These are phyloP conservation scores for Pinna nobilis DNA, from an alignment of 1,140 invertebrate genomes.

Conservation along the genomic window DNA sequence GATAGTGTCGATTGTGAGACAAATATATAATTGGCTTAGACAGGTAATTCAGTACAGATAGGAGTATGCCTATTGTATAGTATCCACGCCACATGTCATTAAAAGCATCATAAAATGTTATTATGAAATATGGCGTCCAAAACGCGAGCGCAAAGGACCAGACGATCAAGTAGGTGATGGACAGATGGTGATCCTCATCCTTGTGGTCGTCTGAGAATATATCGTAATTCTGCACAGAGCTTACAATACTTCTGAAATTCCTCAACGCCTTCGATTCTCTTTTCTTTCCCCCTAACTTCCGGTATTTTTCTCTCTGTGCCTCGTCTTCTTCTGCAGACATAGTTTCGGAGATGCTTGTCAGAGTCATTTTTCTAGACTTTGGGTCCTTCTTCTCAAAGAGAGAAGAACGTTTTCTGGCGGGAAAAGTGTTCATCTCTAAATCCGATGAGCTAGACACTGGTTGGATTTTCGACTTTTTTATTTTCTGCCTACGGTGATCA, in stretches of 20 bases:
- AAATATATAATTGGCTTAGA: slow-evolving; percentile 29
- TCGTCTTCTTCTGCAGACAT: slow-evolving; percentile 6
- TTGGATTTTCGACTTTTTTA: background rate
- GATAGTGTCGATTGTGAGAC: slow-evolving; percentile 19
- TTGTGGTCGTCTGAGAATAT: slow-evolving; percentile 24
- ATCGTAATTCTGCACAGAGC: slow-evolving; percentile 12
- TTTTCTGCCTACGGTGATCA: slow-evolving; percentile 3
- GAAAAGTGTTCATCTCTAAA: background rate
- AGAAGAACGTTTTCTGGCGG: background rate
- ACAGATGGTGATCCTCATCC: slow-evolving; percentile 10
- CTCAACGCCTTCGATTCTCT: background rate
- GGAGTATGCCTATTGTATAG: slow-evolving; percentile 7
- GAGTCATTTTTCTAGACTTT: background rate
- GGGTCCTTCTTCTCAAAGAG: background rate
- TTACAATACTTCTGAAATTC: slow-evolving; percentile 16
- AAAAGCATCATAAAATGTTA: slow-evolving; percentile 18
- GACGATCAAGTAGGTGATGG: slow-evolving; percentile 14
- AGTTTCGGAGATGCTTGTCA: slow-evolving; percentile 12
- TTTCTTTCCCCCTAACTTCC: background rate
- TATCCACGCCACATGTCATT: slow-evolving; percentile 17
- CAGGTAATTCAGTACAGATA: background rate
- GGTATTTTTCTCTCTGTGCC: background rate
- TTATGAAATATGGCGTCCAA: slow-evolving; percentile 19
- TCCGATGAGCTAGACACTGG: background rate
- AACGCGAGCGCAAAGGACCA: background rate